These are phyloP conservation scores for Trissolcus japonicus DNA, from an alignment of 2,888 invertebrate genomes.

Conservation along the genomic window DNA sequence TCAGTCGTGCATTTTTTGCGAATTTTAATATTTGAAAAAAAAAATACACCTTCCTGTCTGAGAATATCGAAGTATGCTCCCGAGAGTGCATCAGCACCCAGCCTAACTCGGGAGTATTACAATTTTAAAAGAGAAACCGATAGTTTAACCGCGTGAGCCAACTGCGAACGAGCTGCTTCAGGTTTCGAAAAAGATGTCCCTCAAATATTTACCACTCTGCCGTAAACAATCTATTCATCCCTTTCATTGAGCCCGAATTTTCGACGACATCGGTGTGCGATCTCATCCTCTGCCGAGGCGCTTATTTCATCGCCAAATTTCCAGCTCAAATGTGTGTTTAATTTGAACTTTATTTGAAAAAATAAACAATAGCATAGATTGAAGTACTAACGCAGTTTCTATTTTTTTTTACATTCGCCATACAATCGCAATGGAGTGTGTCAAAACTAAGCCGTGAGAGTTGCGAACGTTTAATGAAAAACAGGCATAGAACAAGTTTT, in stretches of 20 bases:
- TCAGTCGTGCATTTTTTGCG: conserved; percentile 46
- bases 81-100: conserved; percentile 48
- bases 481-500: conserved; percentile 16
- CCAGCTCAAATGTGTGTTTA: conserved; percentile 42
- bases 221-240: conserved; percentile 49
- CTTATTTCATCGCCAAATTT: conserved; percentile 22
- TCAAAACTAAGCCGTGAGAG: conserved; percentile 40
- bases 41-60: conserved; percentile 32
- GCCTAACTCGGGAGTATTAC: conserved; percentile 62
- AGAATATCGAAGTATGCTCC: conserved; percentile 53
- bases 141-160: conserved; percentile 68
- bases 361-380: conserved; percentile 33
- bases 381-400: conserved; percentile 48
- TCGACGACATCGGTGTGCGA: conserved; percentile 9
- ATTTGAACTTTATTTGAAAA: conserved; percentile 34
- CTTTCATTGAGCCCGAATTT: conserved; percentile 23
- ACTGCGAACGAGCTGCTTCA: conserved; percentile 64
- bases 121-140: conserved; percentile 66
- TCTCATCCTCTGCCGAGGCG: conserved; percentile 9
- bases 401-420: conserved; percentile 28
- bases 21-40: conserved; percentile 57
- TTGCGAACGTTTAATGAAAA: conserved; percentile 42
- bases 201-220: conserved; percentile 58
- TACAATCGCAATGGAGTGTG: conserved; percentile 40
- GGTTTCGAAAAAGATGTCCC: conserved; percentile 49